Evolutionary conservation across 1,140 invertebrate genomes (phyloP), one percentile per base, ranked within the genome.

Genomic region (Drosophila gunungcola): DNA sequence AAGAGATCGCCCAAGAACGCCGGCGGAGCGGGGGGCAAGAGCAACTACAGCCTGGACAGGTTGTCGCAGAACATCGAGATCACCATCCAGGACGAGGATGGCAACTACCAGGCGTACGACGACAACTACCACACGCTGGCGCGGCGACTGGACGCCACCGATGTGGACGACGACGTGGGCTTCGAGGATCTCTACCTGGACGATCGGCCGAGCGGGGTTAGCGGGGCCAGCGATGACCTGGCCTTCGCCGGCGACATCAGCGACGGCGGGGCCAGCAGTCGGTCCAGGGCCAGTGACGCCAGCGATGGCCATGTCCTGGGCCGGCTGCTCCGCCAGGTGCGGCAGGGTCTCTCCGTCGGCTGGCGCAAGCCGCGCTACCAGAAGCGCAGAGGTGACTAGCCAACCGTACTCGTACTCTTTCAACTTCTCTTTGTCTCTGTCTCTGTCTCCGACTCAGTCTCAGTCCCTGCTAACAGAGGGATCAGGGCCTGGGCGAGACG

Each of bases 311-410:
- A 92, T 45, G 73, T 91, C 12, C 77, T 92, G 4, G 85, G 90
- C 6, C 73, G 90, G 9, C 56, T 92, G 53, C 48, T 92, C 29
- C 83, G 86, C 9, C 88, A 91, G 4, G 88, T 92, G 52, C 90
- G 91, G 32, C 64, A 68, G 7, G 78, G 90, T 36, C 67, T 92
- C 25, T 89, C 91, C 25, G 79, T 89, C 16, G 90, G 84, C 34
- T 92, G 91, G 91, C 91, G 91, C 11, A 92, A 91, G 54, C 88
- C 88, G 38, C 90, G 91, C 53, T 82, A 91, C 72, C 85, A 92
- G 63, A 91, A 90, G 78, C 90, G 90, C 54, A 90, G 91, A 92
- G 91, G 91, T 92, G 91, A 92, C 62, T 81, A 80, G 67, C 53
- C 53, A 61, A 75, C 78, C 53, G 64, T 42, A 73, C 53, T 73